Conservation (phyloP, 92 coral and sea anemone species). For the Parazoanthus swiftii region DNA sequence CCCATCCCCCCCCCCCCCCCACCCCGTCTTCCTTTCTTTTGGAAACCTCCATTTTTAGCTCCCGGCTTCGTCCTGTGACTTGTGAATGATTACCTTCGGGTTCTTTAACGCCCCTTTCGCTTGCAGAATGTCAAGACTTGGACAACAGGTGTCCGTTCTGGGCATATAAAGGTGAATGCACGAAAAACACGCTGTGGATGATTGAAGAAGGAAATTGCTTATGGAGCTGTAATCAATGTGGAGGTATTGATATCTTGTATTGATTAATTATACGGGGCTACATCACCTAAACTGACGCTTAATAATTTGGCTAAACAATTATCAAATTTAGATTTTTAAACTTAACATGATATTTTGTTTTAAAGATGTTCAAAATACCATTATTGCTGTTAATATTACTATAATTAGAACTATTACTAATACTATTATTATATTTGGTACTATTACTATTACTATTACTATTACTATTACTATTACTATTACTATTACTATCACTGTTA, state of each 20-base stretch:
- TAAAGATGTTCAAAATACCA: too few species aligned
- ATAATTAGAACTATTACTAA: not conserved
- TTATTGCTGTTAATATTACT: not conserved
- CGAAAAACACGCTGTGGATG: conserved; percentile 13
- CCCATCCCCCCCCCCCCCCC: too few species aligned
- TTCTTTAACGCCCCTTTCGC: not conserved
- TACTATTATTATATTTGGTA: not conserved
- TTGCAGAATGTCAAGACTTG: conserved; percentile 5
- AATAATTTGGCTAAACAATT: not conserved
- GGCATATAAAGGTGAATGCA: conserved; percentile 9
- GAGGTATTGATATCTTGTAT: not conserved
- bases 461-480: not conserved
- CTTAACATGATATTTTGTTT: not conserved
- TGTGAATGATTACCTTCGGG: not conserved
- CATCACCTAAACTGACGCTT: not conserved
- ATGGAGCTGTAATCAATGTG: conserved; percentile 8
- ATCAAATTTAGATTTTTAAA: too few species aligned
- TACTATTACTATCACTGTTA: not conserved
- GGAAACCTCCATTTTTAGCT: too few species aligned
- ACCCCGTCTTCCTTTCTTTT: too few species aligned
- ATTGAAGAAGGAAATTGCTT: not conserved
- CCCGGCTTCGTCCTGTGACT: too few species aligned
- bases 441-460: not conserved
- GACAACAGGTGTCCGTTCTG: not conserved
- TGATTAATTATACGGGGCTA: not conserved